Evolutionary conservation across 2,888 invertebrate genomes (phyloP), one percentile per base, ranked within the genome.

Genomic region (Campopleginae sp.): DNA sequence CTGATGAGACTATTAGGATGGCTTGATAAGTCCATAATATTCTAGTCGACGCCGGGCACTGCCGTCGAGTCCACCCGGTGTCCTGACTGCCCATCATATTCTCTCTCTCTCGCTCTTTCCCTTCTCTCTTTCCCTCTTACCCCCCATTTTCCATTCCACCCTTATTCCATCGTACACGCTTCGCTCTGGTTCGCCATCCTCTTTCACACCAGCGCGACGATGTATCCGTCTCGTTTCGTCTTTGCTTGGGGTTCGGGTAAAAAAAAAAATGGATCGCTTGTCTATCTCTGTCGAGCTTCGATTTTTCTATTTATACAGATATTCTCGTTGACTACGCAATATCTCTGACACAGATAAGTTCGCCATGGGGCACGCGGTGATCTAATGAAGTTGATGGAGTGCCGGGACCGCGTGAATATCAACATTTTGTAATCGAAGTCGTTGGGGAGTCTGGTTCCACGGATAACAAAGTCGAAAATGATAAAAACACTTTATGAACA

Each of bases 1-100:
- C 92, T 93, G 93, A 93, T 93, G 93, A 93, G 93, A 92, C 93
- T 92, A 93, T 93, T 93, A 93, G 91, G 92, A 92, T 92, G 91
- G 92, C 92, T 93, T 92, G 93, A 93, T 93, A 93, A 93, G 93
- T 93, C 92, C 89, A 92, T 92, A 92, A 92, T 93, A 93, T 93
- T 92, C 92, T 90, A 90, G 90, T 92, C 91, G 90, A 91, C 89
- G 90, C 90, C 86, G 87, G 76, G 85, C 88, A 89, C 86, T 88
- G 87, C 89, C 90, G 90, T 90, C 89, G 90, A 90, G 89, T 86
- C 86, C 91, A 91, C 90, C 91, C 90, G 91, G 91, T 90, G 89
- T 90, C 88, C 78, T 75, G 86, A 82, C 86, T 76, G 72, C 75
- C 77, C 82, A 78, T 80, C 70, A 78, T 77, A 82, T 65, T 76